Conservation (phyloP, 2,113 vertebrate species). For the Condylura cristata region DNA sequence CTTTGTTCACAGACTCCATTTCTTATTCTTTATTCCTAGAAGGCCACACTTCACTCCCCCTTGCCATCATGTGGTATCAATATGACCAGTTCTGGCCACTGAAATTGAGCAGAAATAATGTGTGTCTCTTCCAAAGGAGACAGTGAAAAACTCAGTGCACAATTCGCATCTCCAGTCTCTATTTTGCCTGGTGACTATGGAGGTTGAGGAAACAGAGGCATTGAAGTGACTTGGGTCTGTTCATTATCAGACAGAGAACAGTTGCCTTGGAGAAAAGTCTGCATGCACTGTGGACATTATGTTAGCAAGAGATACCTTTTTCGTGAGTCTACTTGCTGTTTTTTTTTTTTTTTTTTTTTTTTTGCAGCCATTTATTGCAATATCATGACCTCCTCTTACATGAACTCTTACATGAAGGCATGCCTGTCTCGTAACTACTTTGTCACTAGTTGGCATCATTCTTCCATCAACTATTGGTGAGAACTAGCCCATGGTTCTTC, state of each 20-base stretch:
- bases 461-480: background rate
- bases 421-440: background rate
- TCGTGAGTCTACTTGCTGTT: background rate
- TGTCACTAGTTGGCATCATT: background rate
- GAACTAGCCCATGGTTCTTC: fast-evolving
- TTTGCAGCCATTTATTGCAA: background rate
- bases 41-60: background rate
- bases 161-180: background rate
- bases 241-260: background rate
- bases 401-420: background rate
- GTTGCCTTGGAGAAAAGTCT: background rate
- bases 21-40: background rate
- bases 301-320: background rate
- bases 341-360: background rate
- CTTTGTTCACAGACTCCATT: background rate
- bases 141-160: background rate
- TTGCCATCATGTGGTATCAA: background rate
- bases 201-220: background rate
- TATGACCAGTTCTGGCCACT: background rate
- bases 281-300: background rate
- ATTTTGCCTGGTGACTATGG: fast-evolving
- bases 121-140: background rate
- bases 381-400: background rate
- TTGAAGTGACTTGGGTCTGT: background rate
- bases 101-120: background rate